Evolutionary conservation across 2,888 invertebrate genomes (phyloP).

Genomic region (Oscheius myriophilus): DNA sequence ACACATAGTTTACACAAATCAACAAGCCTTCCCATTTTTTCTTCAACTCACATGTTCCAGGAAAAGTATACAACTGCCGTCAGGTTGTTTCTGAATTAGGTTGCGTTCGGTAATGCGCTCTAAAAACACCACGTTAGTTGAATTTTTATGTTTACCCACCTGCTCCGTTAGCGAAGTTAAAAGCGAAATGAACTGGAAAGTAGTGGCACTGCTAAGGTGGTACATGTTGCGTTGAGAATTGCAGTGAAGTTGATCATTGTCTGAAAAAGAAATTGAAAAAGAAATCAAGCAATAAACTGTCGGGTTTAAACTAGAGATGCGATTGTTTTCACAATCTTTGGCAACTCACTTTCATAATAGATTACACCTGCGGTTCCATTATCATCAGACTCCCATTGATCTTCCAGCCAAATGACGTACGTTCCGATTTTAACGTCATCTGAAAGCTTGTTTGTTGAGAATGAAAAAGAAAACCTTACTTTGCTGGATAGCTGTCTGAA

Average conservation of each 20-base stretch:
- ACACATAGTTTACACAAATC: too few relatives aligned
- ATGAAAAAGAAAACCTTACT: too few relatives aligned
- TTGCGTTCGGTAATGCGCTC: conserved; percentile 23
- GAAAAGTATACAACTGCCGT: conserved; percentile 24
- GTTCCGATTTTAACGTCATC: conserved; percentile 4
- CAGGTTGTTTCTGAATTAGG: conserved; percentile 11
- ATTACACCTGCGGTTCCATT: conserved; percentile 26
- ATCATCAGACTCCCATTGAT: conserved; percentile 24
- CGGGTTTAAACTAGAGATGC: too few relatives aligned
- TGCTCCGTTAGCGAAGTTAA: conserved; percentile 15
- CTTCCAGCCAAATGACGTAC: conserved; percentile 27
- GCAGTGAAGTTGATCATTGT: conserved; percentile 25
- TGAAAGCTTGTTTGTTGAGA: too few relatives aligned
- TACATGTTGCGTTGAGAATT: background rate
- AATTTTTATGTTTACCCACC: background rate
- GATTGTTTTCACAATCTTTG: too few relatives aligned
- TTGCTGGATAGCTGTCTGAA: conserved; percentile 14
- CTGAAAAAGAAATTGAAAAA: conserved; percentile 14
- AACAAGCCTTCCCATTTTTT: too few relatives aligned
- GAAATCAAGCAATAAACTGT: too few relatives aligned
- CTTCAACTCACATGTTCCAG: conserved; percentile 9
- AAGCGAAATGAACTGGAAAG: conserved; percentile 26
- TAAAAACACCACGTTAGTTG: background rate
- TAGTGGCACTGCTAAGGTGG: conserved; percentile 7
- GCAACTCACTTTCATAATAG: too few relatives aligned